Base-by-base conservation (phyloP, 2,888 invertebrate species). In the Coleophora deauratella region DNA sequence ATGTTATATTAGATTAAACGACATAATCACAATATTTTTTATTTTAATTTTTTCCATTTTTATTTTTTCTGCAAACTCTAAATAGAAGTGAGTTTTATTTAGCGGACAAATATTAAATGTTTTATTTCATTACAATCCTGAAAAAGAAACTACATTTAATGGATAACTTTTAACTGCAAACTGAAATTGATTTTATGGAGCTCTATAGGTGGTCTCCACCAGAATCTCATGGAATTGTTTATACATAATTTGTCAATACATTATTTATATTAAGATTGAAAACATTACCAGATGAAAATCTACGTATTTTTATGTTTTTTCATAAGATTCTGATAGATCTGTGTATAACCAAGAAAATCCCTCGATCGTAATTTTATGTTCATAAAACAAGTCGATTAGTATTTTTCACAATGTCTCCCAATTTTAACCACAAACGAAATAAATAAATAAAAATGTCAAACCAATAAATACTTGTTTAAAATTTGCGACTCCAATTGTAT, bases 71-170 rank as follows among this genome's bases (percentile, higher is more conserved):
- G 55, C 47, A 50, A 60, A 54, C 58, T 60, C 62, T 57, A 56
- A n/a, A 51, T 56, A 57, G 52, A 62, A 62, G 55, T 59, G 62
- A 63, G 52, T 59, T 37, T 50, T 47, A 63, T 59, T 37, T 47
- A 63, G 62, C 52, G 55, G 61, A 59, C 54, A 63, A 53, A 54
- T 49, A 46, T 46, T 36, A 34, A 40, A 9, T 27, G 41, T 45
- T 49, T 50, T 30, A 50, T 40, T 34, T 44, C 50, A 51, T 43
- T 58, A 53, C 57, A 50, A 61, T 51, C 44, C 59, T 57, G 61
- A 65, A 65, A 74, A 73, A 69, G 59, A 72, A 75, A 74, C 72
- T 74, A 77, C 69, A 68, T 47, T 46, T 58, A 52, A 58, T n/a
- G n/a, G n/a, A n/a, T n/a, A n/a, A n/a, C n/a, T n/a, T n/a, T n/a